phyloP scores from a whole-genome alignment of 2,113 vertebrate genomes.

The Larimichthys crocea region DNA sequence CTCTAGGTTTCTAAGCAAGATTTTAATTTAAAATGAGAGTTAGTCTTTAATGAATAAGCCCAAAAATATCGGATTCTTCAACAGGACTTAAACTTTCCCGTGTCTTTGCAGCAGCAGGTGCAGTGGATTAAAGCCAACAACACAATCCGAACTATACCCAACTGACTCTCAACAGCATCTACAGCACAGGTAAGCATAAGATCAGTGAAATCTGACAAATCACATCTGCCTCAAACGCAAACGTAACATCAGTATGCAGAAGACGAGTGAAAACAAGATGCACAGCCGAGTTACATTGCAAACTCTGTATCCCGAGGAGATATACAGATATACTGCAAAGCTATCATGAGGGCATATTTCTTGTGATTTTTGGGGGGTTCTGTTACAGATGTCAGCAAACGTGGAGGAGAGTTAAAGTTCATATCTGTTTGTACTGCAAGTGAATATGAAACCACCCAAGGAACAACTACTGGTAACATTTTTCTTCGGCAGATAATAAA shows the following conservation, averaged over 20 bases:
- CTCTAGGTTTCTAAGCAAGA: neutral
- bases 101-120: neutral
- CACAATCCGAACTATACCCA: too few species aligned
- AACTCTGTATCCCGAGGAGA: neutral
- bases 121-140: neutral
- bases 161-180: neutral
- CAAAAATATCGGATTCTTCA: neutral
- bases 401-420: neutral
- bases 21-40: neutral
- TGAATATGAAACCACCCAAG: neutral
- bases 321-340: too few species aligned
- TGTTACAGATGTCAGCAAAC: neutral
- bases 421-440: neutral
- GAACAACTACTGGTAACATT: neutral
- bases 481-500: constrained; percentile 1
- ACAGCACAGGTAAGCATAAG: neutral
- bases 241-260: neutral
- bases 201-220: neutral
- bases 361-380: neutral
- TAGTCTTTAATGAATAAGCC: neutral
- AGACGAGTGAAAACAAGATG: neutral
- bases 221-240: neutral
- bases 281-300: neutral
- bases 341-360: neutral
- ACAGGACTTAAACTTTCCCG: neutral